A percentile compares a stretch with the other conserved stretches of the same genome.
phyloP scores from a whole-genome alignment of 1,140 invertebrate genomes.

The Drosophila erecta region DNA sequence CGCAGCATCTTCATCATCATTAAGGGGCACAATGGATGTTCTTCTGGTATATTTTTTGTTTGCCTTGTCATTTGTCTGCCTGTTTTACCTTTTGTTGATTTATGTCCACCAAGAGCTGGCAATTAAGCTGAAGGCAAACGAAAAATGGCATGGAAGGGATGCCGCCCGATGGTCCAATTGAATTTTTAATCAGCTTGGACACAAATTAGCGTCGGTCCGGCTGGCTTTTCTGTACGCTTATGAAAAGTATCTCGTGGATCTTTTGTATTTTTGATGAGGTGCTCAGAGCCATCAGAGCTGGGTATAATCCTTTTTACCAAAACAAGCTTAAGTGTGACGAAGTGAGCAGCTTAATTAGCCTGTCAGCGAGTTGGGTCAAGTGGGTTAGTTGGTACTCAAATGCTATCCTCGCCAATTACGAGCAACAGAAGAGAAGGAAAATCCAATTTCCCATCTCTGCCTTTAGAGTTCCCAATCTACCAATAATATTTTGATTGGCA shows the following conservation, averaged over 20 bases:
- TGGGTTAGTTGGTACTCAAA: constrained; percentile 2
- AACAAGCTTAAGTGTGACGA: constrained; percentile 64
- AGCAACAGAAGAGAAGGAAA: not conserved
- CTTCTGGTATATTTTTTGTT: constrained; percentile 9
- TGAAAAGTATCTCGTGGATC: constrained; percentile 28
- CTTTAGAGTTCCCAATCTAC: constrained; percentile 19
- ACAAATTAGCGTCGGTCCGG: constrained; percentile 62
- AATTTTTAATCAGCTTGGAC: constrained; percentile 76
- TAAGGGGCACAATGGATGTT: constrained; percentile 51
- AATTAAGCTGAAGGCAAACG: constrained; percentile 64
- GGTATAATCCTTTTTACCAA: constrained; percentile 58
- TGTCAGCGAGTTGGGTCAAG: constrained; percentile 58
- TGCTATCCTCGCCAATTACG: not conserved
- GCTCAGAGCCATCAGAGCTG: constrained; percentile 16
- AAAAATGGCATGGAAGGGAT: constrained; percentile 2
- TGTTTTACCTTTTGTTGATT: constrained; percentile 68
- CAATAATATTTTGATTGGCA: constrained; percentile 57
- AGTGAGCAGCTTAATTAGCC: constrained; percentile 69
- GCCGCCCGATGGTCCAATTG: constrained; percentile 42
- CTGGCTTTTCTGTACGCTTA: constrained; percentile 36
- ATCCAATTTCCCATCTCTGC: constrained; percentile 21
- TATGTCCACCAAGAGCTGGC: constrained; percentile 53
- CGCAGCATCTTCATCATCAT: constrained; percentile 56
- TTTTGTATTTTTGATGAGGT: constrained; percentile 44
- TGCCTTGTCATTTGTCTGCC: constrained; percentile 56